phyloP scores from a whole-genome alignment of 1,140 invertebrate species.

The Trichonephila clavata region DNA sequence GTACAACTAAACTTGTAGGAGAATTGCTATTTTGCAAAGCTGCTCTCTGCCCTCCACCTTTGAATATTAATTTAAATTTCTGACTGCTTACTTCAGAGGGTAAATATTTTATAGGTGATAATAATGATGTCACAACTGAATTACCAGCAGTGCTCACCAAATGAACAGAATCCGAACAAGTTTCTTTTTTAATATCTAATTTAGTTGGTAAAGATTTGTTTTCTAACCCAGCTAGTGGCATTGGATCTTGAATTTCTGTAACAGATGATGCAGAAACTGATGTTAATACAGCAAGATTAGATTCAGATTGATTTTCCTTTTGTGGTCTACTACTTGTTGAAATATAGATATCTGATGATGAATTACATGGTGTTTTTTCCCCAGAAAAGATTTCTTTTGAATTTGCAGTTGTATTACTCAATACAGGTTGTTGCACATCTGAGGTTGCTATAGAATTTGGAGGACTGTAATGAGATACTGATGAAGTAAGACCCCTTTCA shows the following conservation, averaged over 20 bases:
- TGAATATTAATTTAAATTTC: slow-evolving; percentile 75
- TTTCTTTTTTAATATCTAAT: slow-evolving; percentile 62
- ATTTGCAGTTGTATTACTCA: neutral
- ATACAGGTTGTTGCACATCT: slow-evolving; percentile 22
- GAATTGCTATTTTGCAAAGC: slow-evolving; percentile 63
- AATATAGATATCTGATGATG: slow-evolving; percentile 38
- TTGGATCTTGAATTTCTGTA: slow-evolving; percentile 20
- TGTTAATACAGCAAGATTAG: slow-evolving; percentile 16
- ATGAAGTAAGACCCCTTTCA: neutral
- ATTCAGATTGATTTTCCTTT: slow-evolving; percentile 54
- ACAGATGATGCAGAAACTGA: slow-evolving; percentile 38
- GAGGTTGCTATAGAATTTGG: neutral
- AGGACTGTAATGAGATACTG: neutral
- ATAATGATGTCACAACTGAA: slow-evolving; percentile 70
- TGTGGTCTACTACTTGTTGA: neutral
- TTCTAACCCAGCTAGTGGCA: slow-evolving; percentile 33
- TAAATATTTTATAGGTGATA: slow-evolving; percentile 69
- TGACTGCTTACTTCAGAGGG: slow-evolving; percentile 61
- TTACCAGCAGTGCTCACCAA: slow-evolving; percentile 55
- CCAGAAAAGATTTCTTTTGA: slow-evolving; percentile 3
- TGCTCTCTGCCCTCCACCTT: slow-evolving; percentile 58
- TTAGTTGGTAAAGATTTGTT: slow-evolving; percentile 37
- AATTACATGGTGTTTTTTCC: slow-evolving; percentile 51
- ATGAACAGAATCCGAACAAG: slow-evolving; percentile 65
- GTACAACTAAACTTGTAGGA: slow-evolving; percentile 71